Evolutionary conservation across 1,140 invertebrate species (phyloP).

Genomic region (Macrocentrus cingulum): DNA sequence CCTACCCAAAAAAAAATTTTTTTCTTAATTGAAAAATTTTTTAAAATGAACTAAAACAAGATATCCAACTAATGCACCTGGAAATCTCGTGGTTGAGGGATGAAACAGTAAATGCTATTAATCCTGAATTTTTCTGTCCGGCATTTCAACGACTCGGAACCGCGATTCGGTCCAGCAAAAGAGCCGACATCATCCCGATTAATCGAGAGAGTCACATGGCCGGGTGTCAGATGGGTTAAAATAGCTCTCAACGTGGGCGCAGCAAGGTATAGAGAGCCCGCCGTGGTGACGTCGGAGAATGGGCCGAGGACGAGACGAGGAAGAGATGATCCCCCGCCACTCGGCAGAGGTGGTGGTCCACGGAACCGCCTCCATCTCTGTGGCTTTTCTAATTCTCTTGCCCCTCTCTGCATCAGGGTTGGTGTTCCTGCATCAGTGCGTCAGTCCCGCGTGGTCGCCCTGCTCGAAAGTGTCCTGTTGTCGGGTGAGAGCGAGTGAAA

Average conservation of each 20-base stretch:
- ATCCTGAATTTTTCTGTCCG: too few relatives aligned
- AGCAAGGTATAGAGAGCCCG: slow-evolving; percentile 12
- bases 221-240: slow-evolving; percentile 13
- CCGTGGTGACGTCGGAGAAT: slow-evolving; percentile 16
- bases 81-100: too few relatives aligned
- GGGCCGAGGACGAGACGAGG: slow-evolving; percentile 19
- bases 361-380: slow-evolving; percentile 39
- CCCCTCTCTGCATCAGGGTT: slow-evolving; percentile 7
- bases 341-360: slow-evolving; percentile 47
- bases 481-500: too few relatives aligned
- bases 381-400: slow-evolving; percentile 20
- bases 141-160: background rate
- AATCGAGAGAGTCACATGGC: background rate
- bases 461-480: too few relatives aligned
- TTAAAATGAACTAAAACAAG: too few relatives aligned
- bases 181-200: slow-evolving; percentile 5
- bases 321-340: slow-evolving; percentile 26
- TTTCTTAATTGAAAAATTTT: too few relatives aligned
- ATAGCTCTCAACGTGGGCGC: slow-evolving; percentile 29
- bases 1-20: too few relatives aligned
- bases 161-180: slow-evolving; percentile 11
- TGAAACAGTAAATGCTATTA: too few relatives aligned
- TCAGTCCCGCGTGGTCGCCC: background rate
- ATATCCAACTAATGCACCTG: too few relatives aligned
- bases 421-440: background rate